Percentiles rank a stretch among this genome's conserved stretches.
Conservation (phyloP, 2,797 vertebrate genomes). For the Saxicola maurus region DNA sequence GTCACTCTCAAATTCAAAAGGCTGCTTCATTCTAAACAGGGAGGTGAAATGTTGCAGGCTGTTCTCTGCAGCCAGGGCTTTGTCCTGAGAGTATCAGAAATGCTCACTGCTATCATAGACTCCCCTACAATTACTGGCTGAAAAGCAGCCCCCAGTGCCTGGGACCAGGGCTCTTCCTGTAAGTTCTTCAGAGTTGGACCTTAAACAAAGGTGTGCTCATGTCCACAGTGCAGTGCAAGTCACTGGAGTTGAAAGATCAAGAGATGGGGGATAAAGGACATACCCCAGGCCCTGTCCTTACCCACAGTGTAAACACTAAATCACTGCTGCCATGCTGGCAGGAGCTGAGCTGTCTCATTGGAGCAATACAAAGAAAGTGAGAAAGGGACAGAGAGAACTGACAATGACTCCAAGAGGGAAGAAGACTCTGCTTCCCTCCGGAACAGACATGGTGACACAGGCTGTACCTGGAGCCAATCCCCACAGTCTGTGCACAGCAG, state of each 20-base stretch:
- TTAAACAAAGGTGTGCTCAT: neutral
- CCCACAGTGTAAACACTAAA: neutral
- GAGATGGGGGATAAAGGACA: neutral
- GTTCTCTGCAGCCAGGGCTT: neutral
- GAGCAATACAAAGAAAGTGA: neutral
- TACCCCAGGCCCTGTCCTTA: neutral
- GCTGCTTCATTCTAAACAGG: neutral
- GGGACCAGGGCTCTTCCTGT: neutral
- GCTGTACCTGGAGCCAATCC: neutral
- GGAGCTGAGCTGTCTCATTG: neutral
- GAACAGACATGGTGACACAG: neutral
- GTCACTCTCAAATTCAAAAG: conserved; percentile 14
- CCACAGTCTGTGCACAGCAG: neutral
- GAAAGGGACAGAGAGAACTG: neutral
- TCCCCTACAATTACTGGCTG: neutral
- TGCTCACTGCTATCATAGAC: neutral
- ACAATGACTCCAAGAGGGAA: neutral
- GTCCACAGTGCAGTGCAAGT: neutral
- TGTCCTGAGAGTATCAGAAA: neutral
- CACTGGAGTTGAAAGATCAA: neutral
- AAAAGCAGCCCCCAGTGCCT: neutral
- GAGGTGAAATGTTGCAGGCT: neutral
- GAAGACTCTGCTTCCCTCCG: neutral
- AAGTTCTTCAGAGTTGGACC: too few species aligned
- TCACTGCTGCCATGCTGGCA: neutral